A percentile compares a stretch with the other conserved stretches of the same genome.
phyloP scores from a whole-genome alignment of 2,113 vertebrate species.

The Ctenodactylus gundi region DNA sequence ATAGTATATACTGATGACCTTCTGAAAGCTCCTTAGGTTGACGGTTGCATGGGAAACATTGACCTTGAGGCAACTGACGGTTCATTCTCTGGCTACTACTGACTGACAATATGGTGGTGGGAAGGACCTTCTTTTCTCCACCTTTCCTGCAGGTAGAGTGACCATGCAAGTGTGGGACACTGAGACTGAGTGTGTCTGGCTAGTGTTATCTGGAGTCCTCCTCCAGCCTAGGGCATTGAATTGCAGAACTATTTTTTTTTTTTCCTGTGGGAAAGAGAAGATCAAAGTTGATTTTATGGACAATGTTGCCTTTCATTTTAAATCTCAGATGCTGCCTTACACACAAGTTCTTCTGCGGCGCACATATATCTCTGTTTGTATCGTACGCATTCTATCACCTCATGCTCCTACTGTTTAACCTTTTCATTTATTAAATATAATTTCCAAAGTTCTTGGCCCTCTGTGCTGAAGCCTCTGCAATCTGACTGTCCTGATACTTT shows the following conservation, averaged over 20 bases:
- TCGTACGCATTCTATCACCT: neutral
- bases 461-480: neutral
- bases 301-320: neutral
- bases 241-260: neutral
- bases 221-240: neutral
- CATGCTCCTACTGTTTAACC: neutral
- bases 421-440: neutral
- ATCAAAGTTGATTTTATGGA: neutral
- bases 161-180: neutral
- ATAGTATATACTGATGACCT: neutral
- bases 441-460: neutral
- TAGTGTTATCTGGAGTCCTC: neutral
- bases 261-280: neutral
- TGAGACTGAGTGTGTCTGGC: neutral
- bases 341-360: neutral
- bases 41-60: neutral
- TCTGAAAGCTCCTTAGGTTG: neutral
- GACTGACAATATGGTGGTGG: neutral
- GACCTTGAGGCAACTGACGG: neutral
- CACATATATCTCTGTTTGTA: no score
- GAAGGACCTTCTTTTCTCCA: neutral
- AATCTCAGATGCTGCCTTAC: neutral
- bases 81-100: neutral
- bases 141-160: neutral
- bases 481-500: neutral